Percentiles rank a stretch among this genome's conserved stretches.
Evolutionary conservation across 2,113 vertebrate species (phyloP).

Genomic region (Oxyura jamaicensis): DNA sequence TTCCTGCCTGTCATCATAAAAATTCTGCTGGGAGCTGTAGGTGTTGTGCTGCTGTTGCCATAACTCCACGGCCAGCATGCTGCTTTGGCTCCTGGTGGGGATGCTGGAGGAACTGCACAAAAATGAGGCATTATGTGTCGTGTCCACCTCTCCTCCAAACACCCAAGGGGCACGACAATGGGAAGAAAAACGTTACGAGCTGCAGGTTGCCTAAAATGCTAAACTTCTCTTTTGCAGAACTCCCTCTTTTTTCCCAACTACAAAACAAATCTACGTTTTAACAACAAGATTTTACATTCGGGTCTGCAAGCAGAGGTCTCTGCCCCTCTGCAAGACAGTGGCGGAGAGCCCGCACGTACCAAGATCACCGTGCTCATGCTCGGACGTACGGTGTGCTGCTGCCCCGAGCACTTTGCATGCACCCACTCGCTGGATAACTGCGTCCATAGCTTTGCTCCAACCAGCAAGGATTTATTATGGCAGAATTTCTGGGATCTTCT

Average conservation of each 20-base stretch:
- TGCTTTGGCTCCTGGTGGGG: neutral
- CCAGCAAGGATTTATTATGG: neutral
- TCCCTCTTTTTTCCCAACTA: neutral
- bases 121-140: neutral
- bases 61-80: neutral
- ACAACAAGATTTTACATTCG: neutral
- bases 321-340: neutral
- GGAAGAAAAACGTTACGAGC: neutral
- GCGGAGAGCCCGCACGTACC: neutral
- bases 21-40: neutral
- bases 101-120: neutral
- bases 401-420: neutral
- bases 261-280: neutral
- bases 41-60: neutral
- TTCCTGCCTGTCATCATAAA: neutral
- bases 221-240: neutral
- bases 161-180: fast-evolving
- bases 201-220: neutral
- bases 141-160: neutral
- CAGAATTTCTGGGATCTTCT: neutral
- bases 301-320: neutral
- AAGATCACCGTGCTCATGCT: neutral
- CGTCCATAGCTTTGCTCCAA: neutral
- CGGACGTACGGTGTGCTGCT: neutral
- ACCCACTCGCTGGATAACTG: neutral